A percentile compares a stretch with the other conserved stretches of the same genome.
These are phyloP conservation scores for Ruditapes philippinarum DNA, from an alignment of 1,140 invertebrate genomes.

Conservation along the genomic window DNA sequence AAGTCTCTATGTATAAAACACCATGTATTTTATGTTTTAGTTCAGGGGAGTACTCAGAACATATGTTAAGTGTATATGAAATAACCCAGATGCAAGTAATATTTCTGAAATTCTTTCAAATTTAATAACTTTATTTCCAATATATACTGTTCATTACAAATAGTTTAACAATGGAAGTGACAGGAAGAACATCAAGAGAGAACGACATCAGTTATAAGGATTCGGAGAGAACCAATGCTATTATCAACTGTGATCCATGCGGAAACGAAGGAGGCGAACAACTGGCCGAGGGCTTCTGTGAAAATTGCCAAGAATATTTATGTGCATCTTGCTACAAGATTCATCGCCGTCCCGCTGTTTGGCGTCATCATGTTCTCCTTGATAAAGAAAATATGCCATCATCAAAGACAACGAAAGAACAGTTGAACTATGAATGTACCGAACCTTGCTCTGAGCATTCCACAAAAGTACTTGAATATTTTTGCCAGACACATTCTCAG, in stretches of 20 bases:
- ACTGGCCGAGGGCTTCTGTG: conserved; percentile 11
- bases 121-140: too few species aligned
- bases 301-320: conserved; percentile 22
- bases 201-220: too few species aligned
- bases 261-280: not conserved
- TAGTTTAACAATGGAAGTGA: too few species aligned
- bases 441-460: conserved; percentile 7
- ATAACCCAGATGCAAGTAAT: too few species aligned
- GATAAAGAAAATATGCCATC: conserved; percentile 8
- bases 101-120: too few species aligned
- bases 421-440: not conserved
- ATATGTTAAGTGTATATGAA: too few species aligned
- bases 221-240: not conserved
- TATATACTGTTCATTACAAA: too few species aligned
- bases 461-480: conserved; percentile 7
- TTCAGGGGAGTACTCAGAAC: too few species aligned
- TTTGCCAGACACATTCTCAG: not conserved
- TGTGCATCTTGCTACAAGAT: conserved; percentile 6
- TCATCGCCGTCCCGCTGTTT: conserved; percentile 1
- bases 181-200: too few species aligned
- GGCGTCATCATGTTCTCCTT: not conserved
- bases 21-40: too few species aligned
- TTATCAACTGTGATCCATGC: conserved; percentile 1
- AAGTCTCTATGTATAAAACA: too few species aligned
- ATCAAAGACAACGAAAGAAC: not conserved